These are phyloP conservation scores for Chelonia mydas DNA, from an alignment of 2,797 vertebrate genomes.

Conservation along the genomic window DNA sequence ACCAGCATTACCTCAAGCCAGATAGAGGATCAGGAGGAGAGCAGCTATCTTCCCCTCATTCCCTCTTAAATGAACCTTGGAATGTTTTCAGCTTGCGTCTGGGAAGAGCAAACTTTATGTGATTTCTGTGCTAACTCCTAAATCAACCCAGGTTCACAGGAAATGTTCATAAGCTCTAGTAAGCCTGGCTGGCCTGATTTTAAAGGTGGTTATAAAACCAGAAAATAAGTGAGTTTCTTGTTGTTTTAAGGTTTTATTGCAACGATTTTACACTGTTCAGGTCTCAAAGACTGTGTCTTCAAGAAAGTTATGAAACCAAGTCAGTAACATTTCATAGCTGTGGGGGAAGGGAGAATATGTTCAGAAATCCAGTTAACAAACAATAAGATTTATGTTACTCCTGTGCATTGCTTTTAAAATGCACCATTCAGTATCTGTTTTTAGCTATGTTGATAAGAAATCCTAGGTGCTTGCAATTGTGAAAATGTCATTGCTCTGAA, in stretches of 20 bases:
- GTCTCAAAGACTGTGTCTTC: not conserved
- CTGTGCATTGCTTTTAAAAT: not conserved
- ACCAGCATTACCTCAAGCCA: not conserved
- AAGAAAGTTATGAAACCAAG: not conserved
- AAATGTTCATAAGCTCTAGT: not conserved
- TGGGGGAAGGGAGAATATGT: not conserved
- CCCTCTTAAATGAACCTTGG: not conserved
- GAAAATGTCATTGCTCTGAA: not conserved
- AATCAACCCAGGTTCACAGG: not conserved
- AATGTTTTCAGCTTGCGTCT: not conserved
- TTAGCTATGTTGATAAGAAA: not conserved
- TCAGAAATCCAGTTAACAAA: not conserved
- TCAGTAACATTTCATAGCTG: constrained; percentile 3
- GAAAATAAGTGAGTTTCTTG: not conserved
- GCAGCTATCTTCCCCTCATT: not conserved
- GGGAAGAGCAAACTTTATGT: not conserved
- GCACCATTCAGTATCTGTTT: not conserved
- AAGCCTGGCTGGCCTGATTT: not conserved
- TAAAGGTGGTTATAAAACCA: not conserved
- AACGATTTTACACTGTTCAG: not conserved
- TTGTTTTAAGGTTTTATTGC: not conserved
- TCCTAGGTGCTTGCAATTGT: not conserved
- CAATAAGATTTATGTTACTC: constrained; percentile 1
- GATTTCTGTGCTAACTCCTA: not conserved
- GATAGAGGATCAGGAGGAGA: not conserved